Percentiles rank a stretch among this genome's conserved stretches.
Evolutionary conservation across 2,888 invertebrate species (phyloP).

Genomic region (Neoitamus cyanurus): DNA sequence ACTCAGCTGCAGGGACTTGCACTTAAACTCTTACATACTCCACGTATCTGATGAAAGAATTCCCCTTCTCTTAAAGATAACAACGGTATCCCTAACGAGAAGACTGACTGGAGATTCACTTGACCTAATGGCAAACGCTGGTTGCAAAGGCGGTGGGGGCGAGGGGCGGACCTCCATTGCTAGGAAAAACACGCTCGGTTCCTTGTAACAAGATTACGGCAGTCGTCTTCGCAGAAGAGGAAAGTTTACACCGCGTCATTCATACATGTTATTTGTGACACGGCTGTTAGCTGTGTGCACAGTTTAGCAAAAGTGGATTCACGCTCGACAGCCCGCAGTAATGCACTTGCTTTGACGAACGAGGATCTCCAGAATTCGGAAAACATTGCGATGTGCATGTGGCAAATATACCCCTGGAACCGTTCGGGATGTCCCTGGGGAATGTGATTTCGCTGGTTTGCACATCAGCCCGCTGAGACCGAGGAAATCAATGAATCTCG

Average conservation of each 20-base stretch:
- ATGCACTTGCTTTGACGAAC: not conserved
- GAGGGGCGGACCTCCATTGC: not conserved
- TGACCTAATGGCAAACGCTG: slow-evolving; percentile 10
- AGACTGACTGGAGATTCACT: slow-evolving; percentile 1
- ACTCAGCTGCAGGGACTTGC: not conserved
- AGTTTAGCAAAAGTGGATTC: slow-evolving; percentile 1
- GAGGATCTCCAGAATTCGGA: not conserved
- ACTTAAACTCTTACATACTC: slow-evolving; percentile 10
- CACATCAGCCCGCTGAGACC: not conserved
- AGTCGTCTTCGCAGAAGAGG: not conserved
- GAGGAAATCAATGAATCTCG: not conserved
- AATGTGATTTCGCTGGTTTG: not conserved
- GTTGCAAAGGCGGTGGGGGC: not conserved
- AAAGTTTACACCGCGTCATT: not conserved
- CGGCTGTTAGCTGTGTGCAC: not conserved
- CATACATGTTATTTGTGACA: slow-evolving; percentile 22
- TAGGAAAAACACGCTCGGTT: not conserved
- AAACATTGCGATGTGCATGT: not conserved
- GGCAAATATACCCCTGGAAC: not conserved
- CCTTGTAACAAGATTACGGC: slow-evolving; percentile 3
- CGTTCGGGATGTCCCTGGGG: not conserved
- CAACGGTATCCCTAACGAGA: not conserved
- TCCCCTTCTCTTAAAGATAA: slow-evolving; percentile 2
- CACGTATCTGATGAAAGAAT: slow-evolving; percentile 8
- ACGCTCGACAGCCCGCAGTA: slow-evolving; percentile 1